Base-by-base conservation (phyloP, 1,140 invertebrate genomes). In the Pemphigus obesinymphae region DNA sequence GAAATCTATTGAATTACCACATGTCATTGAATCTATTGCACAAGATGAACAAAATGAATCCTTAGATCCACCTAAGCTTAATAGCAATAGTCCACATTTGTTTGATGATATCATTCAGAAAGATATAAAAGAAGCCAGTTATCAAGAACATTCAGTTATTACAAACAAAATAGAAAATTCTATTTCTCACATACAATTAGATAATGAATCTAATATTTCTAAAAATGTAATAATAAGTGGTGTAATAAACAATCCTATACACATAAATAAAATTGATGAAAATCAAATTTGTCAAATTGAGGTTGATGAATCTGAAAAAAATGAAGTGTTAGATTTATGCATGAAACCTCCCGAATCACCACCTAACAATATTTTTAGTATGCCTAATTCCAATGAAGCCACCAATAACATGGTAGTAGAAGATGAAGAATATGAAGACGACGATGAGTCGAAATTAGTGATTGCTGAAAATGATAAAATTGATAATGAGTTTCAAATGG, bases 271-370 rank as follows among this genome's bases (percentile, higher is more conserved):
- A 37, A 70, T 70, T 70, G 11, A n/a, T 45, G 1, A 11, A 20
- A 31, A 53, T 37, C 3, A 37, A 40, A 37, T 34, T 15, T 68
- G 82, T 50, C 37, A 23, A 13, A 10, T 40, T 23, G 26, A 61
- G 17, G 15, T 37, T 81, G 61, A 81, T 26, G 37, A 63, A 29
- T 61, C 50, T n/a, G 50, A 82, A 0, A 61, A 58, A 73, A 76
- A 82, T 6, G 89, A 89, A 83, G 88, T 88, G 53, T 90, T 90
- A 43, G 90, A 90, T 84, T 89, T 90, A 83, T 86, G 87, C 3
- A 89, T 89, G 50, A 87, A 88, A 85, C 87, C 87, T 23, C 85
- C 87, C 15, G 89, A 89, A 53, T 87, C 89, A 84, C 85, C 87
- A 55, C 86, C 86, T 20, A 88, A 88, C 17, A 75, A 82, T 26